Conservation (phyloP, 2,113 vertebrate species). For the Brachirus orientalis region DNA sequence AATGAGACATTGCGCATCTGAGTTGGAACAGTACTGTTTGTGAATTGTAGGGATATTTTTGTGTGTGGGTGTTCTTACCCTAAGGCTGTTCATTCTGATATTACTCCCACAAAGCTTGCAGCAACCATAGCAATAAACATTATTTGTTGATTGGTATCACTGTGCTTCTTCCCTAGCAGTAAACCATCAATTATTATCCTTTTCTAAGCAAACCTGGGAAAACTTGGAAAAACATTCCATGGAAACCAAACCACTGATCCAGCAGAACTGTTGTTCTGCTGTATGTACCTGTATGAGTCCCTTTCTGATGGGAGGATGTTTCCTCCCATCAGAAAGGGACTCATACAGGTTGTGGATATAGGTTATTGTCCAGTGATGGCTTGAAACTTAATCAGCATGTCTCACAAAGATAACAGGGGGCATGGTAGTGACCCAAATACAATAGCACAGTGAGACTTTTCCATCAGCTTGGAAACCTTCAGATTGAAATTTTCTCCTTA, state of each 20-base stretch:
- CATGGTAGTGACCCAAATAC: constrained; percentile 1
- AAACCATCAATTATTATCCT: constrained; percentile 1
- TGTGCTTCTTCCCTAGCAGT: neutral
- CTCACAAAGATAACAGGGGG: neutral
- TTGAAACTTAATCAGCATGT: no score
- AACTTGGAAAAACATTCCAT: constrained; percentile 22
- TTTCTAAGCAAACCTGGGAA: constrained; percentile 15
- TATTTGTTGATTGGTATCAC: neutral
- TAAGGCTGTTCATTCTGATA: neutral
- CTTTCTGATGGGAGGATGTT: no score
- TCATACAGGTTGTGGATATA: no score
- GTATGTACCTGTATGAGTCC: no score
- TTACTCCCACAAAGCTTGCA: neutral
- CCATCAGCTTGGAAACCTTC: constrained; percentile 14
- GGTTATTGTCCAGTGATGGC: no score
- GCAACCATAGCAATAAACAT: neutral
- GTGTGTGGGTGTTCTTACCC: neutral
- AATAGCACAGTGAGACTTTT: constrained; percentile 4
- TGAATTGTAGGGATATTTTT: neutral
- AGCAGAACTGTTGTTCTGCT: neutral
- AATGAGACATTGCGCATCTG: no score
- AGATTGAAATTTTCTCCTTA: constrained; percentile 62
- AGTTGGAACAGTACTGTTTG: no score
- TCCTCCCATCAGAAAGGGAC: neutral
- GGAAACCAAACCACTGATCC: neutral